Base-by-base conservation (phyloP, 2,888 invertebrate genomes). In the Platycheirus albimanus region DNA sequence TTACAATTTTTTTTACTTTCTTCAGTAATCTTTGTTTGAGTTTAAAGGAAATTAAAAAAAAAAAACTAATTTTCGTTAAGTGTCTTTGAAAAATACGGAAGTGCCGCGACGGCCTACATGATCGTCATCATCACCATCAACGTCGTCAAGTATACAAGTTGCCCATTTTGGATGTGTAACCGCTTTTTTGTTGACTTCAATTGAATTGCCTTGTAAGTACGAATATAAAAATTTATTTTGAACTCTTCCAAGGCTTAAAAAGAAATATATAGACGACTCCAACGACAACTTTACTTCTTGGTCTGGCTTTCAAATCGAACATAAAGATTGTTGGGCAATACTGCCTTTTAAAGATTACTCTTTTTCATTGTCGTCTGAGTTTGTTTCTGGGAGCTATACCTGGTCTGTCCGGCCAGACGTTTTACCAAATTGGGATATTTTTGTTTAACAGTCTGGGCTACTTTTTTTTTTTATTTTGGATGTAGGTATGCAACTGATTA, bases 21-120 rank as follows among this genome's bases (percentile, higher is more conserved):
- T 61, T 13, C 28, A 80, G 79, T 74, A 43, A 69, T 80, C 47
- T 70, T 66, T 80, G 76, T 80, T 70, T 76, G 24, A 76, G 30
- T 70, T 76, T 24, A 64, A 49, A 64, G 70, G 38, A 75, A n/a
- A 67, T 63, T 43, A 10, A 19, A 43, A 24, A 36, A 13, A 30
- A 30, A 38, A 38, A 58, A 11, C 6, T 41, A 33, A 20, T 63
- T 61, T 45, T 49, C 54, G 80, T 75, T 24, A 76, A 81, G 80
- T 76, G 80, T 61, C 45, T 58, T 20, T 58, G 56, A 72, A 19
- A n/a, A 72, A 58, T 56, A 58, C 76, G 80, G 76, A 81, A 81
- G 58, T 66, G 66, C 51, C 63, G 58, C 36, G 2, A 24, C 45
- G 52, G 69, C 69, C 67, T 61, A 66, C 72, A 72, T 78, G 58